A percentile compares a stretch with the other conserved stretches of the same genome.
Evolutionary conservation across 2,888 invertebrate genomes (phyloP).

Genomic region (Caenorhabditis sulstoni): DNA sequence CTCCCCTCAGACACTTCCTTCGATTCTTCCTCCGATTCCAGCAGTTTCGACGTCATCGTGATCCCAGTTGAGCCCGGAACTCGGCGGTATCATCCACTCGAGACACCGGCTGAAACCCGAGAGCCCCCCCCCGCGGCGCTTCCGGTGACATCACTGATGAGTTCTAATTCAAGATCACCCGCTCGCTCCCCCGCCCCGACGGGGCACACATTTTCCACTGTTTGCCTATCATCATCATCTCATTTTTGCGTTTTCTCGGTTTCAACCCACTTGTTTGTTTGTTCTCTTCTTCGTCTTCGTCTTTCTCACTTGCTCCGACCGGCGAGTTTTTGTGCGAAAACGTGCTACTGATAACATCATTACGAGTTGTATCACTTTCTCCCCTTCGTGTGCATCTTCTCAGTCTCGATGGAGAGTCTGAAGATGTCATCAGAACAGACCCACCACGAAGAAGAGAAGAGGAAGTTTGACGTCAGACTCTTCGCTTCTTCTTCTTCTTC

Average conservation of each 20-base stretch:
- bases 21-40: slow-evolving; percentile 10
- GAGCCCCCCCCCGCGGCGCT: slow-evolving; percentile 1
- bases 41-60: slow-evolving; percentile 1
- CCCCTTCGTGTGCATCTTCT: slow-evolving; percentile 19
- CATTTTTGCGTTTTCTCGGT: slow-evolving; percentile 39
- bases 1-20: too few relatives aligned
- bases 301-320: background rate
- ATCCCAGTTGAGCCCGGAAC: background rate
- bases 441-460: slow-evolving; percentile 35
- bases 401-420: slow-evolving; percentile 23
- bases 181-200: background rate
- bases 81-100: background rate
- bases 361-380: slow-evolving; percentile 17
- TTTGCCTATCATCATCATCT: slow-evolving; percentile 39
- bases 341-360: slow-evolving; percentile 37
- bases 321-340: slow-evolving; percentile 36
- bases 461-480: slow-evolving; percentile 42
- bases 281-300: background rate
- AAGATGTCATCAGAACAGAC: slow-evolving; percentile 36
- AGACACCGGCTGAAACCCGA: slow-evolving; percentile 32
- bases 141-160: slow-evolving; percentile 33
- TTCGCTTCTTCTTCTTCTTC: background rate
- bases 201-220: slow-evolving; percentile 24
- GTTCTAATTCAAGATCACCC: slow-evolving; percentile 30
- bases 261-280: slow-evolving; percentile 45